Evolutionary conservation across 2,797 vertebrate genomes (phyloP).

Genomic region (Notoglanidium macrostoma): DNA sequence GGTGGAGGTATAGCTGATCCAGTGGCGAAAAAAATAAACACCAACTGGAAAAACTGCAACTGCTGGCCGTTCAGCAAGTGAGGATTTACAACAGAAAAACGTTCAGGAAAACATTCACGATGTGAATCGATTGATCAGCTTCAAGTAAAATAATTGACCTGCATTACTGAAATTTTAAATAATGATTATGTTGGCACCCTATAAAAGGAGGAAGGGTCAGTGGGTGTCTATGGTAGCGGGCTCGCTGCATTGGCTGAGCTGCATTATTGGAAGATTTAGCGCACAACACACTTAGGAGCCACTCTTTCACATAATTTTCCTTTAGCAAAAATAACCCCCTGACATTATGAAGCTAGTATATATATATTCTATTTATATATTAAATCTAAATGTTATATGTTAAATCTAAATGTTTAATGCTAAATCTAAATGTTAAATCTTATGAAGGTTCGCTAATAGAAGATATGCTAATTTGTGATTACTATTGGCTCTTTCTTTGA

Average conservation of each 20-base stretch:
- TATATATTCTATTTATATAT: no score
- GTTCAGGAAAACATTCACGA: neutral
- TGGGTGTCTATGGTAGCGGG: neutral
- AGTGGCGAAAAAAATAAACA: neutral
- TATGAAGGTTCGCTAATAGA: no score
- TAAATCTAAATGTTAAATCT: no score
- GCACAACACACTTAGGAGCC: neutral
- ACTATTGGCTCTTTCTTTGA: no score
- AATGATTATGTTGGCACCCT: no score
- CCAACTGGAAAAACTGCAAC: neutral
- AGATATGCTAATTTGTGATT: no score
- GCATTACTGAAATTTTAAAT: neutral
- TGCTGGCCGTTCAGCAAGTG: neutral
- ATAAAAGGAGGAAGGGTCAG: neutral
- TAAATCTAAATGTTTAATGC: no score
- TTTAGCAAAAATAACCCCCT: no score
- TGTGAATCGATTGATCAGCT: neutral
- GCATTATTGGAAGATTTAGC: neutral
- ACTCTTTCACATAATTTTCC: neutral
- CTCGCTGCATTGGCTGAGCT: neutral
- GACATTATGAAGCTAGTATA: no score
- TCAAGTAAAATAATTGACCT: neutral
- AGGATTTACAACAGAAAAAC: neutral
- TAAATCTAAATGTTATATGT: no score
- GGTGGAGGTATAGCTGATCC: conserved; percentile 41